A percentile compares a stretch with the other conserved stretches of the same genome.
These are phyloP conservation scores for Anagrus nilaparvatae DNA, from an alignment of 1,140 invertebrate species.

Conservation along the genomic window DNA sequence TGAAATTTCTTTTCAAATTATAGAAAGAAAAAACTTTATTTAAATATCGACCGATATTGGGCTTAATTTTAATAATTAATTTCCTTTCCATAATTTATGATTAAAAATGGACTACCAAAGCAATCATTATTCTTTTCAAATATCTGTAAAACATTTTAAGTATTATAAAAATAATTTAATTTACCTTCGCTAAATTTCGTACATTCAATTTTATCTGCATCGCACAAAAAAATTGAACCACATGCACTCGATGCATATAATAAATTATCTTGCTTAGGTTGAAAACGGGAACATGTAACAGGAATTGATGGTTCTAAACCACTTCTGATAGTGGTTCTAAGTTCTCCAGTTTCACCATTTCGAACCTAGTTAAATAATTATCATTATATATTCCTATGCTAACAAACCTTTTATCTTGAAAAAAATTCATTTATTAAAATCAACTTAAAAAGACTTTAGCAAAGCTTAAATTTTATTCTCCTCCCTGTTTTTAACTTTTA, in stretches of 20 bases:
- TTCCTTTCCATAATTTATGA: background rate
- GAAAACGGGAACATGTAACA: conserved; percentile 25
- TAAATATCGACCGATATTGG: background rate
- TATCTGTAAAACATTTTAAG: background rate
- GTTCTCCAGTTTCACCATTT: conserved; percentile 21
- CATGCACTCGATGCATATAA: conserved; percentile 26
- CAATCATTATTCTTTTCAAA: too few relatives aligned
- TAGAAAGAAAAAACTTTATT: background rate
- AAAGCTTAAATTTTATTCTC: too few relatives aligned
- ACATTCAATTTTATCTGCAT: conserved; percentile 19
- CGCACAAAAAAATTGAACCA: conserved; percentile 26
- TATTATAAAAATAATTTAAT: background rate
- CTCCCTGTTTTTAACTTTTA: too few relatives aligned
- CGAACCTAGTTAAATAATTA: conserved; percentile 12
- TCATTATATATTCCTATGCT: background rate
- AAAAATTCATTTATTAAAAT: too few relatives aligned
- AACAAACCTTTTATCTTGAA: too few relatives aligned
- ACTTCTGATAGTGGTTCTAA: conserved; percentile 16
- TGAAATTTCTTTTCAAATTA: too few relatives aligned
- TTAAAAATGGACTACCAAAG: background rate
- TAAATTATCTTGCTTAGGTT: conserved; percentile 20
- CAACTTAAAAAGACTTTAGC: too few relatives aligned
- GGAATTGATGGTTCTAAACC: conserved; percentile 20
- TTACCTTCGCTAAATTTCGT: conserved; percentile 22
- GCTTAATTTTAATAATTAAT: background rate